Evolutionary conservation across 2,113 vertebrate species (phyloP).

Genomic region (Saccopteryx bilineata): DNA sequence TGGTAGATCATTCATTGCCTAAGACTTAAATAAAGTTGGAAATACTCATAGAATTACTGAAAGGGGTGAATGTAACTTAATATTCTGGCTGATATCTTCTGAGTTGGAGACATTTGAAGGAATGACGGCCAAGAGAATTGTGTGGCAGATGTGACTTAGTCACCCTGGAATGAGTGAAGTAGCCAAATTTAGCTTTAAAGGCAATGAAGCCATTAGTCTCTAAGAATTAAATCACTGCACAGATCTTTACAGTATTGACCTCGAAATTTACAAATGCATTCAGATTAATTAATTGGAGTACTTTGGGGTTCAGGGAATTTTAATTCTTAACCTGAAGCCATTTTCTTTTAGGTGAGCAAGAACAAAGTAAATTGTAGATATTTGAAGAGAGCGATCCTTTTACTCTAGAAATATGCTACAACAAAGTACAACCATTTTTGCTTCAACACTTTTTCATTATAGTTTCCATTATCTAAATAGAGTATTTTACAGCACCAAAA

Average conservation of each 20-base stretch:
- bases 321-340: conserved; percentile 45
- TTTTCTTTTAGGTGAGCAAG: conserved; percentile 2
- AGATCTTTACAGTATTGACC: conserved; percentile 2
- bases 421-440: background rate
- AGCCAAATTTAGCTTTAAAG: conserved; percentile 41
- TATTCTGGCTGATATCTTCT: background rate
- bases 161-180: background rate
- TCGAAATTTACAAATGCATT: background rate
- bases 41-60: background rate
- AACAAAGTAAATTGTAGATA: background rate
- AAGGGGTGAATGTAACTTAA: background rate
- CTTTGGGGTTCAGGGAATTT: conserved; percentile 45
- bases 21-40: conserved; percentile 49
- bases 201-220: background rate
- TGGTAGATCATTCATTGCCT: background rate
- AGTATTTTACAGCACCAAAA: conserved; percentile 25
- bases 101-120: conserved; percentile 1
- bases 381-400: background rate
- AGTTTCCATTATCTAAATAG: conserved; percentile 12
- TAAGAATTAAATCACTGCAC: conserved; percentile 30
- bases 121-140: background rate
- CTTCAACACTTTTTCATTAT: background rate
- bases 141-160: background rate
- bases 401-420: background rate
- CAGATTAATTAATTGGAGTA: conserved; percentile 15